Base-by-base conservation (phyloP, 2,888 invertebrate species). In the Dicyrtoma fusca region DNA sequence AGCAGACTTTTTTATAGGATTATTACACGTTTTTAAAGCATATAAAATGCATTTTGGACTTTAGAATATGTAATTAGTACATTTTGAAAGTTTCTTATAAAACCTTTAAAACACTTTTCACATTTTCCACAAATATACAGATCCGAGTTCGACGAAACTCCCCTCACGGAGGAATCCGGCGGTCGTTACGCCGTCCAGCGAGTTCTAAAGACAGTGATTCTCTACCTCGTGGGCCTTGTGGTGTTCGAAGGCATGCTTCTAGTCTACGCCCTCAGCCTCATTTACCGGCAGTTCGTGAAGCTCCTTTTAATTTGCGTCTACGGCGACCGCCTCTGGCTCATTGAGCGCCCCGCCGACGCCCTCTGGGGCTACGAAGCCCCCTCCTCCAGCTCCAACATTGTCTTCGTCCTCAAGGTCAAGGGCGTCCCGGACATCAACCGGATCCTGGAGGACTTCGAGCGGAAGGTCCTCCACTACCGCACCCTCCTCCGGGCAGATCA, bases 321-420 rank as follows among this genome's bases (percentile, higher is more conserved):
- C 23, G 49, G 65, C 23, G 34, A 23, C 17, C 17, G 34, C 14
- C 21, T 71, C 19, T 26, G 57, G 19, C 23, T 71, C 19, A 77
- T 78, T 13, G 74, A 74, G 5, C 19, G 73, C 34, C 75, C 76
- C 2, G 73, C 73, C 0, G 78, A 78, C 61, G 76, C 78, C 1
- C 49, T 76, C 11, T 78, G 78, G 78, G 78, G 76, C 0, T 74
- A 74, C 4, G 78, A 78, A 47, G 66, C 65, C 11, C 72, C 73
- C 1, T 62, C 71, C 1, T 74, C 75, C 10, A 72, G 74, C 23
- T 78, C 78, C 8, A 78, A 78, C 66, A 78, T 76, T 13, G 76
- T 78, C n/a, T 72, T 76, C 49, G 74, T 71, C 1, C 44, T 78
- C 45, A 75, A 74, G 34, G 74, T 74, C 47, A 69, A 64, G 51